phyloP scores from a whole-genome alignment of 2,113 vertebrate species.

The Struthidea cinerea region DNA sequence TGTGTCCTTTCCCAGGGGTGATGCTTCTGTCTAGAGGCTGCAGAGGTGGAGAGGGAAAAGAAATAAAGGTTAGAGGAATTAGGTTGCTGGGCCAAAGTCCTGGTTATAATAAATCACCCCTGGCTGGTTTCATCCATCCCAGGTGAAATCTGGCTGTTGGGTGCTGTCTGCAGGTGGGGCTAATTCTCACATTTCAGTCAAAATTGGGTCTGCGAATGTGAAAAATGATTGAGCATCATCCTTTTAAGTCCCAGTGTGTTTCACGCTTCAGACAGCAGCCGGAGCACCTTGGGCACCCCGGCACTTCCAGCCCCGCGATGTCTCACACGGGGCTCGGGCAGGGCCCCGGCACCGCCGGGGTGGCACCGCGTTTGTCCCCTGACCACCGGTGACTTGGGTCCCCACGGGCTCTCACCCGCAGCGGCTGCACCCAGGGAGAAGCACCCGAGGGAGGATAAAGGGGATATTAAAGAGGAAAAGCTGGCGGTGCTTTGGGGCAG shows the following conservation, averaged over 20 bases:
- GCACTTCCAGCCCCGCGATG: accelerated
- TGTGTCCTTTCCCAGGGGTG: accelerated
- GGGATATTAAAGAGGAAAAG: accelerated
- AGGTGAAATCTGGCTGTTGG: background rate
- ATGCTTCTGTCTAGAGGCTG: background rate
- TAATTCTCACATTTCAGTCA: background rate
- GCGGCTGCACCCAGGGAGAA: accelerated
- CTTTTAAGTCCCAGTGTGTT: accelerated
- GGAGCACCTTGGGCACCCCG: accelerated
- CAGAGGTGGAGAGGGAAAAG: background rate
- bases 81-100: background rate
- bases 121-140: accelerated
- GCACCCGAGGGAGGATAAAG: accelerated
- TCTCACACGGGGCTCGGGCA: accelerated
- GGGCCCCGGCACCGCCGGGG: accelerated
- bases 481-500: accelerated
- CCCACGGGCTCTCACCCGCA: accelerated
- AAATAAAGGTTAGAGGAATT: background rate
- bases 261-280: accelerated
- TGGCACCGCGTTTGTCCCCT: accelerated
- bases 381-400: accelerated
- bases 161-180: background rate
- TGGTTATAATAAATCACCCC: background rate
- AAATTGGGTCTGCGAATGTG: accelerated
- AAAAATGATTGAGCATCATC: background rate